These are phyloP conservation scores for Caenorhabditis doughertyi DNA, from an alignment of 2,888 invertebrate genomes.

Conservation along the genomic window DNA sequence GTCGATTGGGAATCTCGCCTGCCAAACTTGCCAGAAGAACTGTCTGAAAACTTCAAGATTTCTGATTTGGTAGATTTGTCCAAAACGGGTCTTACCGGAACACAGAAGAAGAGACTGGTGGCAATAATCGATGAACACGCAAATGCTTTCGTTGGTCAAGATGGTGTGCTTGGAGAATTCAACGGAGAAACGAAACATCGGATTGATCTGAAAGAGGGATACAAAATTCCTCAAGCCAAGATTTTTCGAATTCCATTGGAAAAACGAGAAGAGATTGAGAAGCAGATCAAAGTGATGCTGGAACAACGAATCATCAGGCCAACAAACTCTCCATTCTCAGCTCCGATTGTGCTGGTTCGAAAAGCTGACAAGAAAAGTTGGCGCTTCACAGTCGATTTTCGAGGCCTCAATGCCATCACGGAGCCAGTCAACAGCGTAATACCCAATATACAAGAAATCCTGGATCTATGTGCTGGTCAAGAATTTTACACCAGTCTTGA, in stretches of 20 bases:
- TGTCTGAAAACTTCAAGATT: not conserved
- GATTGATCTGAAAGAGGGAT: not conserved
- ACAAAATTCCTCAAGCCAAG: slow-evolving; percentile 18
- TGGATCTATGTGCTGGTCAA: slow-evolving; percentile 28
- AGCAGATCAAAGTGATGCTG: no score
- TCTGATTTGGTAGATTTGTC: not conserved
- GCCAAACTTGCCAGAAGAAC: not conserved
- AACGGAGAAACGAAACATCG: not conserved
- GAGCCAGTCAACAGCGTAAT: not conserved
- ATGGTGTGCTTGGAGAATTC: slow-evolving; percentile 47
- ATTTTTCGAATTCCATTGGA: slow-evolving; percentile 28
- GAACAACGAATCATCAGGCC: slow-evolving; percentile 15
- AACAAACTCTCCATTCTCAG: not conserved
- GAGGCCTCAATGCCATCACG: not conserved
- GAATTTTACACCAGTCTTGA: slow-evolving; percentile 47
- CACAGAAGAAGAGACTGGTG: slow-evolving; percentile 13
- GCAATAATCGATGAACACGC: no score
- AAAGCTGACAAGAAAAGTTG: not conserved
- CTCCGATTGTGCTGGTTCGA: no score
- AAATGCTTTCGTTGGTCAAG: slow-evolving; percentile 47
- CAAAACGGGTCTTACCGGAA: not conserved
- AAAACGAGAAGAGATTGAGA: slow-evolving; percentile 29
- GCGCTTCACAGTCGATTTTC: slow-evolving; percentile 1
- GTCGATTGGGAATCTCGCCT: slow-evolving; percentile 7
- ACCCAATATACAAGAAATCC: no score